phyloP scores from a whole-genome alignment of 1,140 invertebrate genomes.

The Microplitis demolitor region DNA sequence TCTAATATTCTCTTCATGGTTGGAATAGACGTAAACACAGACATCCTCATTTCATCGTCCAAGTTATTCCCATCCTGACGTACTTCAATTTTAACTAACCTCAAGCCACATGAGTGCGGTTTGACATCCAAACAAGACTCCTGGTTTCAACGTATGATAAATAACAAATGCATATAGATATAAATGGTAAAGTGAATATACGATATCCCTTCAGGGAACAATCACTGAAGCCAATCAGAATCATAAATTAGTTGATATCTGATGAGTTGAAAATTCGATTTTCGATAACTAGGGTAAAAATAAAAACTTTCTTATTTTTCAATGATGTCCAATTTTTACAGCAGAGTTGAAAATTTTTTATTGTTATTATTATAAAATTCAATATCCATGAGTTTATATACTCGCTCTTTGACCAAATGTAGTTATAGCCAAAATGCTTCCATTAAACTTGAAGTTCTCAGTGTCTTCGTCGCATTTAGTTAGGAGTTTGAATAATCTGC shows the following conservation, averaged over 20 bases:
- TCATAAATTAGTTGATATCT: too few relatives aligned
- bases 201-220: too few relatives aligned
- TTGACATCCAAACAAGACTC: not conserved
- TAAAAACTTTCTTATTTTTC: too few relatives aligned
- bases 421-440: not conserved
- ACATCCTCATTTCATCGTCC: slow-evolving; percentile 1
- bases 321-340: too few relatives aligned
- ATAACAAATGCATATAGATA: not conserved
- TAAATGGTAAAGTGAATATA: too few relatives aligned
- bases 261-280: too few relatives aligned
- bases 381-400: not conserved
- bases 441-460: not conserved
- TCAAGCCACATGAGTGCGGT: not conserved
- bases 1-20: too few relatives aligned
- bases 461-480: not conserved
- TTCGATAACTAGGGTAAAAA: too few relatives aligned
- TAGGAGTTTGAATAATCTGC: slow-evolving; percentile 22
- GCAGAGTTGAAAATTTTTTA: too few relatives aligned
- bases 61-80: not conserved
- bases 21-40: not conserved
- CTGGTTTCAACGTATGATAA: not conserved
- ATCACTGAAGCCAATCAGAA: too few relatives aligned
- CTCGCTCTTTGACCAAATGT: not conserved
- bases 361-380: not conserved
- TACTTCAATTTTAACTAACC: slow-evolving; percentile 3